A percentile compares a stretch with the other conserved stretches of the same genome.
Evolutionary conservation across 2,888 invertebrate genomes (phyloP).

Genomic region (Clanis bilineata): DNA sequence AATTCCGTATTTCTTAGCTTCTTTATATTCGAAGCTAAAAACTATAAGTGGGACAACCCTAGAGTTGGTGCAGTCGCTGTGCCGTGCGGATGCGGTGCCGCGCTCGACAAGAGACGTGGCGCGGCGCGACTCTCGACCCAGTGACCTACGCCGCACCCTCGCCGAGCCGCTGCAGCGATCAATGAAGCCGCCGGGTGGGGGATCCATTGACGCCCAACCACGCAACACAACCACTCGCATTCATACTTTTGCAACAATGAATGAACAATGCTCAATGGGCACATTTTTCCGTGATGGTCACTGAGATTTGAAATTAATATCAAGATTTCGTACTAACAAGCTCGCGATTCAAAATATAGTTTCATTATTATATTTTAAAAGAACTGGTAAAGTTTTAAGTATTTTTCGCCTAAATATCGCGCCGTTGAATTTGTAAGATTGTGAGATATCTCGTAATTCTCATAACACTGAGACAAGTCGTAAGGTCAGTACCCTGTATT

Average conservation of each 20-base stretch:
- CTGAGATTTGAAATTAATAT: neutral
- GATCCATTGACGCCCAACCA: slow-evolving; percentile 47
- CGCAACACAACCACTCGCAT: slow-evolving; percentile 43
- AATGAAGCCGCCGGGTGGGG: slow-evolving; percentile 55
- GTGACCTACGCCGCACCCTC: slow-evolving; percentile 54
- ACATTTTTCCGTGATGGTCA: neutral
- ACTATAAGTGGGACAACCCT: neutral
- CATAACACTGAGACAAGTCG: neutral
- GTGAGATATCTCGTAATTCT: no score
- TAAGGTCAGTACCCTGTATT: neutral
- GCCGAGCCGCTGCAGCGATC: slow-evolving; percentile 61
- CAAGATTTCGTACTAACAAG: no score
- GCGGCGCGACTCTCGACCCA: slow-evolving; percentile 58
- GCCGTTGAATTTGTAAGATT: no score
- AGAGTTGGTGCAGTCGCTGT: neutral
- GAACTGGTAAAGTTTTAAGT: no score
- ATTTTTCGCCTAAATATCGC: no score
- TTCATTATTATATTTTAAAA: no score
- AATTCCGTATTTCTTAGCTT: no score
- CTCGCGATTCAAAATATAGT: no score
- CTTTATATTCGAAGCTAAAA: no score
- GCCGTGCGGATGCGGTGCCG: neutral
- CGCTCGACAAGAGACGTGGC: slow-evolving; percentile 16
- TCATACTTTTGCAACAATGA: slow-evolving; percentile 53
- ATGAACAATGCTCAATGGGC: slow-evolving; percentile 35